phyloP scores from a whole-genome alignment of 1,140 invertebrate genomes.

The Venturia canescens region DNA sequence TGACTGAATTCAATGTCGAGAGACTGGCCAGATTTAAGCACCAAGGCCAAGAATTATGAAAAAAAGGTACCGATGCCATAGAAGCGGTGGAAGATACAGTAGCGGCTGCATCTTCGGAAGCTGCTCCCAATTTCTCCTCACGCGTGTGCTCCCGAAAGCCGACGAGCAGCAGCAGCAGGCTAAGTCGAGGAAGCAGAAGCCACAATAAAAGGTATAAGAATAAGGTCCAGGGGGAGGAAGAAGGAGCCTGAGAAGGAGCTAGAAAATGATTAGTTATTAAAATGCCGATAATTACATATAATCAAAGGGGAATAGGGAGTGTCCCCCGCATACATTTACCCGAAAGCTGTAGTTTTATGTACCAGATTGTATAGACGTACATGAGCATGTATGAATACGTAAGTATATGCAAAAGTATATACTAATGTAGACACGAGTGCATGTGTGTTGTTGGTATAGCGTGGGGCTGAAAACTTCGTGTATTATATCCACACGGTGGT shows the following conservation, averaged over 20 bases:
- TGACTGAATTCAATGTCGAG: too few species aligned
- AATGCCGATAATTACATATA: slow-evolving; percentile 78
- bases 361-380: not conserved
- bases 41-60: slow-evolving; percentile 46
- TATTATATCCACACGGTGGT: slow-evolving; percentile 48
- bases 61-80: too few species aligned
- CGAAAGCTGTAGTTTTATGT: slow-evolving; percentile 42
- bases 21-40: not conserved
- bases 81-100: slow-evolving; percentile 69
- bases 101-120: slow-evolving; percentile 71
- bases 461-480: not conserved
- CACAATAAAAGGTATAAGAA: slow-evolving; percentile 42
- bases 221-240: slow-evolving; percentile 37
- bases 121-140: slow-evolving; percentile 69
- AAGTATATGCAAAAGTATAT: not conserved
- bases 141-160: slow-evolving; percentile 61
- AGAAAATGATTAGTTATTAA: slow-evolving; percentile 78
- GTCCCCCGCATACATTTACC: slow-evolving; percentile 70
- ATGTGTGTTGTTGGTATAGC: not conserved
- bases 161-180: slow-evolving; percentile 2
- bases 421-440: too few species aligned
- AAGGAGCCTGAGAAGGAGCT: slow-evolving; percentile 60
- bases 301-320: slow-evolving; percentile 73
- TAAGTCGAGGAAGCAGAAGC: slow-evolving; percentile 11
- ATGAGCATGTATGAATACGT: not conserved